Percentiles rank a stretch among this genome's conserved stretches.
Conservation (phyloP, 2,888 invertebrate species). For the Lingula anatina region DNA sequence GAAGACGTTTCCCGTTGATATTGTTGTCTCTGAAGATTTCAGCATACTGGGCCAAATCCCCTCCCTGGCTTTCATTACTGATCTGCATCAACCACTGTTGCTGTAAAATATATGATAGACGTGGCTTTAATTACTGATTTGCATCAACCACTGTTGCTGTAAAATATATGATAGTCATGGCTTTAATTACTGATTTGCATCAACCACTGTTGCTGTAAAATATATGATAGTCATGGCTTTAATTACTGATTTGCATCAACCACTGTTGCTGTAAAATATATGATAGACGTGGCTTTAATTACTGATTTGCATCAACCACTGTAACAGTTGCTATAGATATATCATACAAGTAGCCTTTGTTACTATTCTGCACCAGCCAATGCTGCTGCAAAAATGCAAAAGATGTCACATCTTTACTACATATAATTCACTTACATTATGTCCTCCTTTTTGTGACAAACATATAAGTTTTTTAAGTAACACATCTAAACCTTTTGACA, state of each 20-base stretch:
- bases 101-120: too few species aligned
- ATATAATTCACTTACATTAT: neutral
- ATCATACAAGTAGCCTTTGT: too few species aligned
- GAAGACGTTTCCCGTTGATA: constrained; percentile 45
- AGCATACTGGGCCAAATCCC: constrained; percentile 45
- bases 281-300: too few species aligned
- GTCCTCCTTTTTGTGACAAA: too few species aligned
- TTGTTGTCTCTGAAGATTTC: constrained; percentile 43
- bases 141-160: constrained; percentile 42
- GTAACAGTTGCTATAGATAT: too few species aligned
- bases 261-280: constrained; percentile 42
- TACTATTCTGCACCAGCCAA: too few species aligned
- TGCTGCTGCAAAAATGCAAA: constrained; percentile 5
- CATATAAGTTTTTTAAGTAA: too few species aligned
- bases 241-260: constrained; percentile 30
- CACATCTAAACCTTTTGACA: too few species aligned
- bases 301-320: too few species aligned
- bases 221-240: too few species aligned
- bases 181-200: constrained; percentile 29
- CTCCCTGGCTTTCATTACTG: constrained; percentile 23
- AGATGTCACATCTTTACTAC: neutral
- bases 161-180: too few species aligned
- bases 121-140: constrained; percentile 28
- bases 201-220: constrained; percentile 43
- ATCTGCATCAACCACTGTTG: constrained; percentile 40